Base-by-base conservation (phyloP, 1,140 invertebrate species). In the Neuroterus valhalla region DNA sequence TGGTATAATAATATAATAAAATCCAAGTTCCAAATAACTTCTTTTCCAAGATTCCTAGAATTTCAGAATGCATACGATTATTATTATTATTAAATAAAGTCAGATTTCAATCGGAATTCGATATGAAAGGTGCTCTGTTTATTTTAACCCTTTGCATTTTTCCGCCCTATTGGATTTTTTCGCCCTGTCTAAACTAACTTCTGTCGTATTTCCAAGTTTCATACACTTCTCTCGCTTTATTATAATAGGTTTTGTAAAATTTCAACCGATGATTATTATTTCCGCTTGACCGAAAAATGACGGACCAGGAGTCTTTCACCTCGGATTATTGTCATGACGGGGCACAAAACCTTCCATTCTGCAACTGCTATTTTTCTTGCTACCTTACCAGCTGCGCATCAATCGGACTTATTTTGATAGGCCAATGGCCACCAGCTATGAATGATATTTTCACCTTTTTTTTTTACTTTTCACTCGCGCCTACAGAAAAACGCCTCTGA, bases 381-480 rank as follows among this genome's bases (percentile, higher is more conserved):
- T 66, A 43, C 68, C 68, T 62, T 72, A 71, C 70, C 78, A 79
- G 78, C 78, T 77, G 78, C 70, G 78, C 78, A 38, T 72, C 69
- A 45, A 70, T 75, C 77, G 72, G 74, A 77, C 72, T 79, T 79
- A 79, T 79, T 79, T 79, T 79, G 75, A 77, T 77, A 80, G 78
- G 70, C 45, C 21, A 71, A 43, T 3, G 2, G 31, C n/a, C n/a
- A 68, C 14, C 19, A 68, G 6, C 19, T 45, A 11, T 44, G 26
- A 67, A 43, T 21, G 38, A 45, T n/a, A 68, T 44, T 68, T 23
- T 44, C 38, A 68, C 66, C 66, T 68, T 68, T 48, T 68, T 68
- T 48, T 48, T 68, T 55, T 17, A 55, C 52, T 12, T 19, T 12
- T 17, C 19, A 11, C 23, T 62, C 23, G 26, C 23, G 23, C 23